phyloP scores from a whole-genome alignment of 2,888 invertebrate species.

The Doris montereyensis region DNA sequence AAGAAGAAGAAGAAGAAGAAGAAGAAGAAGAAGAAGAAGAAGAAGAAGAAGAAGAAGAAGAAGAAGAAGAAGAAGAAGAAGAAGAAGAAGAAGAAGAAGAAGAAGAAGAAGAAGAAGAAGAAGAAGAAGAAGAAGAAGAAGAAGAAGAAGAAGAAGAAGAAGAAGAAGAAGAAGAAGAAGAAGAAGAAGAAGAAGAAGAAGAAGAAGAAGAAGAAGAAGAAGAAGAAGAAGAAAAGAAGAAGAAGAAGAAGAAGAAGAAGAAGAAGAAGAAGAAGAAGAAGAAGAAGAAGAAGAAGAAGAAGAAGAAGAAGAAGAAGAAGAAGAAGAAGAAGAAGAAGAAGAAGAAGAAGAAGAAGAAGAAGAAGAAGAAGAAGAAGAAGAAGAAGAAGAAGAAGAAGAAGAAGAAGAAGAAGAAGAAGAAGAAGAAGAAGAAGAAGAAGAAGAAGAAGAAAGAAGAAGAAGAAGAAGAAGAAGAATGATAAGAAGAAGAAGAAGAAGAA shows the following conservation, averaged over 20 bases:
- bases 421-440: neutral
- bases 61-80: neutral
- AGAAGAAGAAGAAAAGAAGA: neutral
- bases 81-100: neutral
- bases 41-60: neutral
- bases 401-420: conserved; percentile 28
- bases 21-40: neutral
- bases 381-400: conserved; percentile 24
- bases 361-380: conserved; percentile 25
- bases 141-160: conserved; percentile 7
- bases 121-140: neutral
- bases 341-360: conserved; percentile 23
- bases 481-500: too few relatives aligned
- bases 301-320: conserved; percentile 13
- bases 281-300: conserved; percentile 11
- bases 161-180: neutral
- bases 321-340: conserved; percentile 18
- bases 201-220: neutral
- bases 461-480: neutral
- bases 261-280: conserved; percentile 17
- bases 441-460: neutral
- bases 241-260: conserved; percentile 8
- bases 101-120: conserved; percentile 3
- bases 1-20: too few relatives aligned
- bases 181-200: neutral